Conservation (phyloP, 2,888 invertebrate species). For the Trissonchulus latispiculum region DNA sequence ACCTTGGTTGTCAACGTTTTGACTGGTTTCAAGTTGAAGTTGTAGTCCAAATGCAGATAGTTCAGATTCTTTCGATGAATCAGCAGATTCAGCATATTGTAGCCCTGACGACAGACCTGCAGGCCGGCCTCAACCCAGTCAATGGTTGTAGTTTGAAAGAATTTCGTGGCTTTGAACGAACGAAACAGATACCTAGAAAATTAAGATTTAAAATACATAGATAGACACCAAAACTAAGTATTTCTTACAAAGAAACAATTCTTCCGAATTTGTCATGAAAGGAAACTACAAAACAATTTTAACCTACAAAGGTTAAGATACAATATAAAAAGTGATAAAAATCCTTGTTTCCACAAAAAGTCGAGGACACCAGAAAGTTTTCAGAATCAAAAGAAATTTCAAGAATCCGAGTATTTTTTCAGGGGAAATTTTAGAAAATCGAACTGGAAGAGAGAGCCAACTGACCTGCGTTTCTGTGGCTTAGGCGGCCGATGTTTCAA, state of each 20-base stretch:
- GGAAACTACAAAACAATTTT: too few relatives aligned
- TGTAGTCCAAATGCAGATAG: slow-evolving; percentile 97
- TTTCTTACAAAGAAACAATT: slow-evolving; percentile 12
- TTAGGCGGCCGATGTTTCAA: slow-evolving; percentile 94
- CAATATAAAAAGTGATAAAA: too few relatives aligned
- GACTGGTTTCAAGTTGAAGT: slow-evolving; percentile 98
- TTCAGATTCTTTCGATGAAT: slow-evolving; percentile 99
- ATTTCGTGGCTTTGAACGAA: slow-evolving; percentile 98
- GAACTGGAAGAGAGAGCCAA: too few relatives aligned
- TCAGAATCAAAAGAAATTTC: too few relatives aligned
- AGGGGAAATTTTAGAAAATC: too few relatives aligned
- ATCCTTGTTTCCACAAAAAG: too few relatives aligned
- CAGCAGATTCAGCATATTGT: slow-evolving; percentile 96
- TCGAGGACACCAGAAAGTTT: too few relatives aligned
- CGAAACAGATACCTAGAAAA: slow-evolving; percentile 74
- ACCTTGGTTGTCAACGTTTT: slow-evolving; percentile 93
- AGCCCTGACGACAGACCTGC: slow-evolving; percentile 93
- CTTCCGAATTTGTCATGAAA: too few relatives aligned
- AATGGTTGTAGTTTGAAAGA: slow-evolving; percentile 97
- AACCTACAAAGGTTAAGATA: too few relatives aligned
- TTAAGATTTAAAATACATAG: slow-evolving; percentile 7
- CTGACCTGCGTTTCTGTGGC: slow-evolving; percentile 83
- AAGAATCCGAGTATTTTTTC: too few relatives aligned
- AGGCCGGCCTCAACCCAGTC: slow-evolving; percentile 99
- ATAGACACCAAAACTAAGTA: not conserved